Evolutionary conservation across 2,888 invertebrate species (phyloP).

Genomic region (Diaprepes abbreviatus): DNA sequence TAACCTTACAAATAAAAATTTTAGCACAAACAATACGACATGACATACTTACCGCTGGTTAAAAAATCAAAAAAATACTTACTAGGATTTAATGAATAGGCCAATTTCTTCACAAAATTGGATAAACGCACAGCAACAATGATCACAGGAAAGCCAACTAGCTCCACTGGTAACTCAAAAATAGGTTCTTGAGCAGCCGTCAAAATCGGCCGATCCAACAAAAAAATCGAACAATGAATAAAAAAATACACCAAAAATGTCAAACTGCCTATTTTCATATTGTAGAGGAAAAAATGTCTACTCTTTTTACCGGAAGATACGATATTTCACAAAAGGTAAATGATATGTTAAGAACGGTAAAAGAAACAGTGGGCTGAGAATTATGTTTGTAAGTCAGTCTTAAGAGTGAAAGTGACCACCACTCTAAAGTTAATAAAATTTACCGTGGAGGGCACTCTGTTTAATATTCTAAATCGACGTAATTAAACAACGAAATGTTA

Average conservation of each 20-base stretch:
- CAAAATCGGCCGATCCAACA: slow-evolving; percentile 48
- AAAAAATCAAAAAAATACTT: slow-evolving; percentile 62
- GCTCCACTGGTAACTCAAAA: slow-evolving; percentile 86
- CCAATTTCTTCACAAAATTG: slow-evolving; percentile 86
- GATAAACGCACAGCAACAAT: slow-evolving; percentile 82
- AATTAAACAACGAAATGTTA: slow-evolving; percentile 46
- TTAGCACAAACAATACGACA: too few species aligned
- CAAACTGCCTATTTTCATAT: slow-evolving; percentile 57
- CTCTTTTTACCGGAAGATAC: slow-evolving; percentile 36
- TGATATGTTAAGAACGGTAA: slow-evolving; percentile 47
- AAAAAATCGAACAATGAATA: slow-evolving; percentile 21
- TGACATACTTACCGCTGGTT: neutral
- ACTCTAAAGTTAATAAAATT: slow-evolving; percentile 55
- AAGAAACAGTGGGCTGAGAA: slow-evolving; percentile 44
- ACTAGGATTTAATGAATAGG: slow-evolving; percentile 88
- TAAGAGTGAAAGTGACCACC: slow-evolving; percentile 65
- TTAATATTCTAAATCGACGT: slow-evolving; percentile 45
- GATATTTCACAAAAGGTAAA: slow-evolving; percentile 25
- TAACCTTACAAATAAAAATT: too few species aligned
- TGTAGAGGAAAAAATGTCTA: slow-evolving; percentile 22
- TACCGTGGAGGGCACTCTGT: slow-evolving; percentile 47
- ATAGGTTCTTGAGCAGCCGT: slow-evolving; percentile 66
- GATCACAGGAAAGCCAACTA: slow-evolving; percentile 87
- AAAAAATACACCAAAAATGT: slow-evolving; percentile 38
- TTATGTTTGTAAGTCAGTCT: slow-evolving; percentile 51